phyloP scores from a whole-genome alignment of 2,888 invertebrate species.

The Pycnomerus fuliginosus region DNA sequence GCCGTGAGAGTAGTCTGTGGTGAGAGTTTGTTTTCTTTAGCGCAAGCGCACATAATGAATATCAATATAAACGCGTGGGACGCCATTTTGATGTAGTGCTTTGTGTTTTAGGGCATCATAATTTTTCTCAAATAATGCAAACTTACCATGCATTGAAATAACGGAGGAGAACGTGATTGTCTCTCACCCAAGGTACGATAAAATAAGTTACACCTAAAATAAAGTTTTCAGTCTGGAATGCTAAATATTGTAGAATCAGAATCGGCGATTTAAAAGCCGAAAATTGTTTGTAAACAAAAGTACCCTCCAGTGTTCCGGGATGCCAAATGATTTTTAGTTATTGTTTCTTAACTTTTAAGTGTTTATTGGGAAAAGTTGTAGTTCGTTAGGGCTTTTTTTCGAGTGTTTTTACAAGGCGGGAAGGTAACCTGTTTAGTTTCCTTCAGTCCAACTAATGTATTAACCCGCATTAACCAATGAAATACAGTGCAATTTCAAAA shows the following conservation, averaged over 20 bases:
- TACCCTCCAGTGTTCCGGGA: too few relatives aligned
- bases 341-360: too few relatives aligned
- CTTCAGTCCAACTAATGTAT: too few relatives aligned
- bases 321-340: too few relatives aligned
- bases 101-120: conserved; percentile 39
- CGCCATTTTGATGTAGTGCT: conserved; percentile 52
- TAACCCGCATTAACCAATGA: too few relatives aligned
- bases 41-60: conserved; percentile 20
- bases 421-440: too few relatives aligned
- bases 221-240: neutral
- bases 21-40: too few relatives aligned
- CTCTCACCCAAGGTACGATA: conserved; percentile 28
- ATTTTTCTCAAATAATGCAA: conserved; percentile 24
- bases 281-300: conserved; percentile 34
- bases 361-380: too few relatives aligned
- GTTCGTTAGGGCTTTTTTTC: conserved; percentile 30
- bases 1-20: too few relatives aligned
- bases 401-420: conserved; percentile 47
- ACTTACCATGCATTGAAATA: conserved; percentile 14
- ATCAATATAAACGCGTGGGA: conserved; percentile 50
- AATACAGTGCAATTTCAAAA: too few relatives aligned
- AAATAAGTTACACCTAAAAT: neutral
- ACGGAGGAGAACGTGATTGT: conserved; percentile 22
- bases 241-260: conserved; percentile 1
- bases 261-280: conserved; percentile 28